Conservation (phyloP, 2,113 vertebrate genomes). For the Eudyptes chrysolophus region DNA sequence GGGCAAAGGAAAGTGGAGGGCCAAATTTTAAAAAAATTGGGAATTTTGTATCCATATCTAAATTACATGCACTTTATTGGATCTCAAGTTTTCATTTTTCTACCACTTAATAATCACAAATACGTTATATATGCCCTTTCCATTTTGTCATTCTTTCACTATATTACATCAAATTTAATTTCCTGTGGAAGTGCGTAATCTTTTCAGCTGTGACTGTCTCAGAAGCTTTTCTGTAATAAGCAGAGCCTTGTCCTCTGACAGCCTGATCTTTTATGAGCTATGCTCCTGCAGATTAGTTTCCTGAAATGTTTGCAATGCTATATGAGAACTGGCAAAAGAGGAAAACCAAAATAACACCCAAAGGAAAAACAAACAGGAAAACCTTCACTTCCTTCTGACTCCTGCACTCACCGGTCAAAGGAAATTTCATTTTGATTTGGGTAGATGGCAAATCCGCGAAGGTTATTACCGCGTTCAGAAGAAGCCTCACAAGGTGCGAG, state of each 20-base stretch:
- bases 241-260: not conserved
- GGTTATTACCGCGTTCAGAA: not conserved
- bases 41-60: not conserved
- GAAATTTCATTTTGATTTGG: conserved; percentile 27
- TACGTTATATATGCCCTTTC: not conserved
- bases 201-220: conserved; percentile 32
- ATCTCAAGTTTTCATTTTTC: conserved; percentile 30
- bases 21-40: not conserved
- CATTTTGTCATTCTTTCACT: conserved; percentile 25
- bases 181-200: conserved; percentile 48
- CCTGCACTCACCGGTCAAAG: not conserved
- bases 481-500: not conserved
- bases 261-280: conserved; percentile 12
- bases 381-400: not conserved
- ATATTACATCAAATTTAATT: conserved; percentile 56
- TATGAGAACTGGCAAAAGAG: not conserved
- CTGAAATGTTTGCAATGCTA: conserved; percentile 10
- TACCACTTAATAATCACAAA: conserved; percentile 14
- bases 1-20: not conserved
- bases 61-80: not conserved
- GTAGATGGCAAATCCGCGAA: not conserved
- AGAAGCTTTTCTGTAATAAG: conserved; percentile 49
- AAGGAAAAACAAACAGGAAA: not conserved
- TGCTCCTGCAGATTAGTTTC: conserved; percentile 35
- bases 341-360: conserved; percentile 7